Conservation (phyloP, 53 echinoderm and acorn worm genomes). For the Mesocentrotus franciscanus region DNA sequence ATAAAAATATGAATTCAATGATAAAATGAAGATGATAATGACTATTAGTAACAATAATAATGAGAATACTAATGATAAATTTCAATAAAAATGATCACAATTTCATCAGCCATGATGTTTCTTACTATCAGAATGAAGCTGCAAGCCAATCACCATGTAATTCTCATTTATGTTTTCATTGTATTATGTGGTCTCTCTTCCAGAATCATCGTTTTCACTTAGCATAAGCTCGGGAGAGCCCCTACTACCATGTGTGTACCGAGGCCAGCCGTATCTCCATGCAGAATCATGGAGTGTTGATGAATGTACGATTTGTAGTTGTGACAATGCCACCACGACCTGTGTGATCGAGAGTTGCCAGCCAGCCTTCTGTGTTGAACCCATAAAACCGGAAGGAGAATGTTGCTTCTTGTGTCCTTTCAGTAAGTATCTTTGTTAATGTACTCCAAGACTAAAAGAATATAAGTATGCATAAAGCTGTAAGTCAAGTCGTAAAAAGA, state of each 20-base stretch:
- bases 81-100: background rate
- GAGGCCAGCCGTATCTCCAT: constrained; percentile 65
- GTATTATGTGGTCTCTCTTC: background rate
- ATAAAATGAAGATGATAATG: background rate
- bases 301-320: constrained; percentile 79
- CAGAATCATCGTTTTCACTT: constrained; percentile 65
- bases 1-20: background rate
- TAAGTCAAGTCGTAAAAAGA: background rate
- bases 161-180: background rate
- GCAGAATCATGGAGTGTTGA: constrained; percentile 73
- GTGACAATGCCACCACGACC: constrained; percentile 83
- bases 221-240: constrained; percentile 53
- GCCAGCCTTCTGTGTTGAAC: constrained; percentile 74
- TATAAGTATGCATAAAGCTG: background rate
- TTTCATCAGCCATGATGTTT: background rate
- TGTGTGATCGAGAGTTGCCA: constrained; percentile 86
- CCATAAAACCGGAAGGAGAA: constrained; percentile 74
- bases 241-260: constrained; percentile 73
- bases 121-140: background rate
- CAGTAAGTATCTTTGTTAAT: constrained; percentile 73
- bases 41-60: background rate
- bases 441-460: background rate
- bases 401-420: constrained; percentile 88
- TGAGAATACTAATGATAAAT: background rate
- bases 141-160: background rate